These are phyloP conservation scores for Enteromius argenteus DNA, from an alignment of 2,797 vertebrate species.

Conservation along the genomic window DNA sequence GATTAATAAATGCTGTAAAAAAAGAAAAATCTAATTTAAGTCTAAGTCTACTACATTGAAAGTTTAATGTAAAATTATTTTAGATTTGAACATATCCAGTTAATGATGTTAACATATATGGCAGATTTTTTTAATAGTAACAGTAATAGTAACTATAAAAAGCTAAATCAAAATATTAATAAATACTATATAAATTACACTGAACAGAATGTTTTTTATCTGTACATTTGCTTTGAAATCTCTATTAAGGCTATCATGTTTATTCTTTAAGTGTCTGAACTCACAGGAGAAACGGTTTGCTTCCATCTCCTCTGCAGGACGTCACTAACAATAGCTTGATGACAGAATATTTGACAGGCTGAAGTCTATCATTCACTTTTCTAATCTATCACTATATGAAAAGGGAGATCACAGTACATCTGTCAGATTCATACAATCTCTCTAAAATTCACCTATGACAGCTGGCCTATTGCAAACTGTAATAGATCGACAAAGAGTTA, in stretches of 20 bases:
- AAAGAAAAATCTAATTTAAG: background rate
- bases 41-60: background rate
- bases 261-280: background rate
- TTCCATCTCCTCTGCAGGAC: background rate
- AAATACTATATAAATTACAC: background rate
- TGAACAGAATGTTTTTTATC: background rate
- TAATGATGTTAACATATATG: background rate
- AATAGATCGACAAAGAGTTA: background rate
- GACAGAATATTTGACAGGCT: conserved; percentile 13
- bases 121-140: background rate
- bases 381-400: conserved; percentile 8
- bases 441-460: background rate
- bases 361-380: conserved; percentile 15
- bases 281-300: background rate
- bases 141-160: too few species aligned
- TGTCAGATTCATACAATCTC: background rate
- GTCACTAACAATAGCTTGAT: background rate
- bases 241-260: background rate
- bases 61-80: background rate
- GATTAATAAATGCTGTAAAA: background rate
- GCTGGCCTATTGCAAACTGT: background rate
- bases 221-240: background rate
- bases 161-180: too few species aligned
- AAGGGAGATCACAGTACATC: background rate
- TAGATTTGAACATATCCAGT: background rate